phyloP scores from a whole-genome alignment of 2,888 invertebrate species.

The Neria commutata region DNA sequence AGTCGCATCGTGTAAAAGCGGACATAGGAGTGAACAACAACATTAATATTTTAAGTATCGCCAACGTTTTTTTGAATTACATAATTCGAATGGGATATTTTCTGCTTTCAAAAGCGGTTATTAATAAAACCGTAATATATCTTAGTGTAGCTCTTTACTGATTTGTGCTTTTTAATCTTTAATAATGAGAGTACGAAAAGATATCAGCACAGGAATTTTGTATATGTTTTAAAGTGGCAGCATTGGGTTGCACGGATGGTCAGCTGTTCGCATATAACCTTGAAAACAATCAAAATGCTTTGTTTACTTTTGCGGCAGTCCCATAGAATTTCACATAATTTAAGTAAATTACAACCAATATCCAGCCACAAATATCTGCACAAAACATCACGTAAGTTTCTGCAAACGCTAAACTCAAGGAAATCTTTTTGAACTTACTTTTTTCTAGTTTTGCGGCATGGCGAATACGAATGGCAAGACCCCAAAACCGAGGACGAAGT shows the following conservation, averaged over 20 bases:
- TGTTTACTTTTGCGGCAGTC: slow-evolving; percentile 58
- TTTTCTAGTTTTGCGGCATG: slow-evolving; percentile 63
- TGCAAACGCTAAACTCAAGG: slow-evolving; percentile 28
- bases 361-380: slow-evolving; percentile 35
- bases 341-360: slow-evolving; percentile 24
- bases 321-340: slow-evolving; percentile 38
- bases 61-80: too few relatives aligned
- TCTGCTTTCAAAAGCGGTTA: too few relatives aligned
- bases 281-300: slow-evolving; percentile 49
- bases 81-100: too few relatives aligned
- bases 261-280: slow-evolving; percentile 34
- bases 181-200: too few relatives aligned
- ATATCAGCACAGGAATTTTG: too few relatives aligned
- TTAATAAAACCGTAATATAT: too few relatives aligned
- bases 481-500: slow-evolving; percentile 90
- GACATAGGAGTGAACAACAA: too few relatives aligned
- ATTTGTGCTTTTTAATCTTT: too few relatives aligned
- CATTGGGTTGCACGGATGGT: not conserved
- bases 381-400: slow-evolving; percentile 45
- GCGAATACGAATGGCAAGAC: slow-evolving; percentile 92
- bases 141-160: too few relatives aligned
- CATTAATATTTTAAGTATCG: too few relatives aligned
- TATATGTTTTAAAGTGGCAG: not conserved
- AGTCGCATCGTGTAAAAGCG: too few relatives aligned
- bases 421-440: slow-evolving; percentile 30